Evolutionary conservation across 2,888 invertebrate genomes (phyloP).

Genomic region (Nomada fucata): DNA sequence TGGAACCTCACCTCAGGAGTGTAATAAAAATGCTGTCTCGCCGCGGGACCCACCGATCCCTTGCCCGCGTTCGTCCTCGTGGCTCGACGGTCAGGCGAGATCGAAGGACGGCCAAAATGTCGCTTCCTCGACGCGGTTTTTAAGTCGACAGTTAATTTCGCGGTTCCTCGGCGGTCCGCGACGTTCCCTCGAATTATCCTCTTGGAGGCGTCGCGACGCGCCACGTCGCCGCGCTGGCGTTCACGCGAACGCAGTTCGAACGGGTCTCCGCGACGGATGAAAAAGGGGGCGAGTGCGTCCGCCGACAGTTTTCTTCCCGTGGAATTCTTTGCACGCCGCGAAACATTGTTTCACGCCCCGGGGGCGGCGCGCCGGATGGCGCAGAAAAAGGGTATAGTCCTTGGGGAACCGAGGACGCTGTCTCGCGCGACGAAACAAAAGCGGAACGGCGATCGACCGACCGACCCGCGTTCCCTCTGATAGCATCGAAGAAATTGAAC

Average conservation of each 20-base stretch:
- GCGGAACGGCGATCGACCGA: constrained; percentile 30
- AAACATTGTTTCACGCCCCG: constrained; percentile 35
- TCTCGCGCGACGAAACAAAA: constrained; percentile 26
- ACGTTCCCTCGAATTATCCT: constrained; percentile 16
- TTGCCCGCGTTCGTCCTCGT: constrained; percentile 22
- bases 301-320: constrained; percentile 34
- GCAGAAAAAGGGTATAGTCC: constrained; percentile 18
- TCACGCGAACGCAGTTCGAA: constrained; percentile 9
- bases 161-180: background rate
- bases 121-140: background rate
- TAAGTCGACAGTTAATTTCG: constrained; percentile 32
- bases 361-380: background rate
- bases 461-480: constrained; percentile 8
- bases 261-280: constrained; percentile 9
- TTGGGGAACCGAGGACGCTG: constrained; percentile 20
- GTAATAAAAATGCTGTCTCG: constrained; percentile 45
- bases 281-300: constrained; percentile 15
- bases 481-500: constrained; percentile 24
- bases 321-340: constrained; percentile 31
- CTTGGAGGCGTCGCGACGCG: background rate
- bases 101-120: background rate
- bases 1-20: constrained; percentile 15
- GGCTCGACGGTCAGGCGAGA: background rate
- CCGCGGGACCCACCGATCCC: background rate
- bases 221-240: background rate